phyloP scores from a whole-genome alignment of 2,113 vertebrate species.

The Ia io region DNA sequence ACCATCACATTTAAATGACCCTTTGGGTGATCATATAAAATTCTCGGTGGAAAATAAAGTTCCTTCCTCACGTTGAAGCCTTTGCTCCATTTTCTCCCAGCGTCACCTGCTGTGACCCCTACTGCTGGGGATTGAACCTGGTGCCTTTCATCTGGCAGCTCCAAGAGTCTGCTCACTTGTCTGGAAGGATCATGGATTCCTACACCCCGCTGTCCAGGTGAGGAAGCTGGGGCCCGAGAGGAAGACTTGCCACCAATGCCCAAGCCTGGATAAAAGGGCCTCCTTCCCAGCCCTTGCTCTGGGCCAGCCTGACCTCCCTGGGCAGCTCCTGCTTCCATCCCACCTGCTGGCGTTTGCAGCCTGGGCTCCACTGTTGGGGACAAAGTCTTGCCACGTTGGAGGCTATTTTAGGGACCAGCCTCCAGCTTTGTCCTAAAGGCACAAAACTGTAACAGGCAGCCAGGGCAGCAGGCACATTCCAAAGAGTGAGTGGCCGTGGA shows the following conservation, averaged over 20 bases:
- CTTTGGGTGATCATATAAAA: not conserved
- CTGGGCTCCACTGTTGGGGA: not conserved
- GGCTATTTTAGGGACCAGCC: not conserved
- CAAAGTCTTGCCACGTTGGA: not conserved
- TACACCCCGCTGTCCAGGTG: not conserved
- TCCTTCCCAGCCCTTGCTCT: not conserved
- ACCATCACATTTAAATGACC: not conserved
- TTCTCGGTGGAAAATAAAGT: not conserved
- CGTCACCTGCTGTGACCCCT: fast-evolving
- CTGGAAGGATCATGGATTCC: not conserved
- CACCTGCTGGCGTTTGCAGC: not conserved
- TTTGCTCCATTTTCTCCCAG: not conserved
- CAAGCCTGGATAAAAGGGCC: not conserved
- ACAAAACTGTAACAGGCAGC: not conserved
- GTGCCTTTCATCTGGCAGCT: not conserved
- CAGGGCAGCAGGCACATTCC: not conserved
- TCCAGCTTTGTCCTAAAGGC: too few relatives aligned
- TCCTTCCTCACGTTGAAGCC: not conserved
- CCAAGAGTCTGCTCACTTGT: not conserved
- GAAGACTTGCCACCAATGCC: fast-evolving
- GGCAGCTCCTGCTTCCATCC: not conserved
- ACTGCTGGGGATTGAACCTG: not conserved
- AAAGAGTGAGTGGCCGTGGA: not conserved
- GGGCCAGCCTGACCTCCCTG: not conserved
- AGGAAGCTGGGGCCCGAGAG: not conserved